Conservation (phyloP, 2,888 invertebrate species). For the Lissonota sp. region DNA sequence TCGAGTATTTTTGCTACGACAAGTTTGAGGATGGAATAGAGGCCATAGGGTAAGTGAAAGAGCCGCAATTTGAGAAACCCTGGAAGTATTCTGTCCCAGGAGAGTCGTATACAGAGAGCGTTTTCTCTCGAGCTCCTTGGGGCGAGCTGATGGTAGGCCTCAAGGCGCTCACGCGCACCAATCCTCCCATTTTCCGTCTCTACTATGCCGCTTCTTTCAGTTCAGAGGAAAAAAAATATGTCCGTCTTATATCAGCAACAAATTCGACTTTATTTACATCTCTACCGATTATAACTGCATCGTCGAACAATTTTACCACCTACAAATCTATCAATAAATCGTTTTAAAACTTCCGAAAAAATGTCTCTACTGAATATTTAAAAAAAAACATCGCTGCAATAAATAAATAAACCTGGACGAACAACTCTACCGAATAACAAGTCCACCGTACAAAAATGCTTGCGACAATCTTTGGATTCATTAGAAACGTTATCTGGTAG, state of each 20-base stretch:
- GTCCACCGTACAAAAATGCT: no score
- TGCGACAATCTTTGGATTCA: not conserved
- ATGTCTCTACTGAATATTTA: no score
- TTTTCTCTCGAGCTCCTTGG: constrained; percentile 51
- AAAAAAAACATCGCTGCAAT: no score
- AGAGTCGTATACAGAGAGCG: constrained; percentile 67
- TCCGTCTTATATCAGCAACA: constrained; percentile 50
- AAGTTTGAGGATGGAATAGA: constrained; percentile 1
- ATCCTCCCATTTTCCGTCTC: constrained; percentile 21
- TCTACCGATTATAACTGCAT: no score
- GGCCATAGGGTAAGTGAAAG: constrained; percentile 8
- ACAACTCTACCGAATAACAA: no score
- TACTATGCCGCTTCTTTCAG: constrained; percentile 31
- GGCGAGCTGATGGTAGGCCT: constrained; percentile 45
- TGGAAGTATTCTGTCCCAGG: constrained; percentile 68
- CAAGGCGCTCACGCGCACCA: constrained; percentile 53
- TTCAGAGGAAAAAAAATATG: constrained; percentile 54
- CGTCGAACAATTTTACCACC: no score
- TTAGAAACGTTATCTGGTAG: no score
- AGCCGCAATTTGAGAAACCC: constrained; percentile 72
- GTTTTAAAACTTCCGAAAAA: no score
- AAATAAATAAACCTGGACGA: constrained; percentile 9
- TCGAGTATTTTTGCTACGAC: constrained; percentile 1
- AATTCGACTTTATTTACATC: constrained; percentile 56
- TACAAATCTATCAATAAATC: no score